A percentile compares a stretch with the other conserved stretches of the same genome.
These are phyloP conservation scores for Microdon myrmicae DNA, from an alignment of 2,888 invertebrate species.

Conservation along the genomic window DNA sequence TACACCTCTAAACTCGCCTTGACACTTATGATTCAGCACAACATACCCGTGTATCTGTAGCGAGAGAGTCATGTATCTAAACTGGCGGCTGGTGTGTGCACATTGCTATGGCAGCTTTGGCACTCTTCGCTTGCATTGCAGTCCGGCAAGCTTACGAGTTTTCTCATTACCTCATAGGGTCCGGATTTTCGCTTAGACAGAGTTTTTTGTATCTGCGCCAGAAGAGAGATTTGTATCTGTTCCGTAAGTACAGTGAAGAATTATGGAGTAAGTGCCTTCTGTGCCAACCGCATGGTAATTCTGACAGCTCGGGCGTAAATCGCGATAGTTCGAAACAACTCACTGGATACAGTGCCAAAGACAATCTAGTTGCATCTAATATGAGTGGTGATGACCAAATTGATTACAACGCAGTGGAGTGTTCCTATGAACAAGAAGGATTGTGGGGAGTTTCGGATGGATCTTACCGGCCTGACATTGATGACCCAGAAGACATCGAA, in stretches of 20 bases:
- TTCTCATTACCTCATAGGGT: slow-evolving; percentile 59
- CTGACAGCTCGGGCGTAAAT: slow-evolving; percentile 10
- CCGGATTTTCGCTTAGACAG: slow-evolving; percentile 57
- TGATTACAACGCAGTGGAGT: slow-evolving; percentile 63
- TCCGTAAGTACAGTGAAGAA: slow-evolving; percentile 58
- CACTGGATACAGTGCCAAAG: slow-evolving; percentile 16
- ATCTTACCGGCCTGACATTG: slow-evolving; percentile 24
- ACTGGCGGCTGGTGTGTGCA: too few species aligned
- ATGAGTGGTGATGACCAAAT: slow-evolving; percentile 54
- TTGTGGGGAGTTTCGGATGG: slow-evolving; percentile 5
- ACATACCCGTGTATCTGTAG: too few species aligned
- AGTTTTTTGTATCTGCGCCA: slow-evolving; percentile 58
- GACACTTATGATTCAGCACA: too few species aligned
- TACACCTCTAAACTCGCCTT: too few species aligned
- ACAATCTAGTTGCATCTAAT: slow-evolving; percentile 20
- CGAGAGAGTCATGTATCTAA: too few species aligned
- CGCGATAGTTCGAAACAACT: slow-evolving; percentile 23
- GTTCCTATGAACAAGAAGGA: slow-evolving; percentile 54
- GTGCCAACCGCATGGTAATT: slow-evolving; percentile 12
- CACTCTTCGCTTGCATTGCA: slow-evolving; percentile 58
- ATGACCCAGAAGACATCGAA: slow-evolving; percentile 58
- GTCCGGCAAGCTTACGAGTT: slow-evolving; percentile 60
- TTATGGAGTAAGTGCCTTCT: slow-evolving; percentile 55
- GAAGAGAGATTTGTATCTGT: slow-evolving; percentile 58
- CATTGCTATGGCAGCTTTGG: slow-evolving; percentile 62